Evolutionary conservation across 2,797 vertebrate genomes (phyloP).

Genomic region (Schizothorax lantsangensis): DNA sequence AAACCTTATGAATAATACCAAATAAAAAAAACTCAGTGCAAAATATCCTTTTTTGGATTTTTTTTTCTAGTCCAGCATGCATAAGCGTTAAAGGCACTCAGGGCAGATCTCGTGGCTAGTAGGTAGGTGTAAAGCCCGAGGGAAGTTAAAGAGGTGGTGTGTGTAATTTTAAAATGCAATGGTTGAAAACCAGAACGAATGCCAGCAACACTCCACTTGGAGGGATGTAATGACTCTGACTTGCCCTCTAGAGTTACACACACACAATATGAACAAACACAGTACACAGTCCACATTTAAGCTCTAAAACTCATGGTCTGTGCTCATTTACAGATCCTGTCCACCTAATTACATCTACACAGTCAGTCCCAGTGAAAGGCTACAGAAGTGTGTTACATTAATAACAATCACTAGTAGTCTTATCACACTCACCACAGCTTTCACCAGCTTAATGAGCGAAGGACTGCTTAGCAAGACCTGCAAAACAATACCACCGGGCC

Average conservation of each 20-base stretch:
- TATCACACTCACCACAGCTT: conserved; percentile 46
- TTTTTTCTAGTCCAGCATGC: not conserved
- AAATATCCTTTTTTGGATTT: not conserved
- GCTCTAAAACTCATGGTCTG: conserved; percentile 14
- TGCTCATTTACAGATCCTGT: conserved; percentile 36
- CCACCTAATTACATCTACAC: conserved; percentile 30
- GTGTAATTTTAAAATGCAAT: conserved; percentile 23
- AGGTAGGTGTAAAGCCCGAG: conserved; percentile 60
- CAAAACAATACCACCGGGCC: conserved; percentile 54
- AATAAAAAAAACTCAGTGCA: not conserved
- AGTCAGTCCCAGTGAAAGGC: conserved; percentile 28
- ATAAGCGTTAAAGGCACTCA: not conserved
- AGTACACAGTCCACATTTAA: not conserved
- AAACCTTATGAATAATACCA: not conserved
- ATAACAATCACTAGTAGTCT: conserved; percentile 43
- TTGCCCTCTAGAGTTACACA: conserved; percentile 30
- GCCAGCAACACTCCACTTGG: conserved; percentile 1
- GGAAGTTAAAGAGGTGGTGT: conserved; percentile 67
- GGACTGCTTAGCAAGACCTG: conserved; percentile 71
- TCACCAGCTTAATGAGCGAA: conserved; percentile 72
- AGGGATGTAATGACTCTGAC: conserved; percentile 2
- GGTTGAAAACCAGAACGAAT: conserved; percentile 11
- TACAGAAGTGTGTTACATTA: conserved; percentile 32
- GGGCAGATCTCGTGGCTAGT: conserved; percentile 64
- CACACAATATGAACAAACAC: conserved; percentile 16